A percentile compares a stretch with the other conserved stretches of the same genome.
These are phyloP conservation scores for Xestia c-nigrum DNA, from an alignment of 2,888 invertebrate genomes.

Conservation along the genomic window DNA sequence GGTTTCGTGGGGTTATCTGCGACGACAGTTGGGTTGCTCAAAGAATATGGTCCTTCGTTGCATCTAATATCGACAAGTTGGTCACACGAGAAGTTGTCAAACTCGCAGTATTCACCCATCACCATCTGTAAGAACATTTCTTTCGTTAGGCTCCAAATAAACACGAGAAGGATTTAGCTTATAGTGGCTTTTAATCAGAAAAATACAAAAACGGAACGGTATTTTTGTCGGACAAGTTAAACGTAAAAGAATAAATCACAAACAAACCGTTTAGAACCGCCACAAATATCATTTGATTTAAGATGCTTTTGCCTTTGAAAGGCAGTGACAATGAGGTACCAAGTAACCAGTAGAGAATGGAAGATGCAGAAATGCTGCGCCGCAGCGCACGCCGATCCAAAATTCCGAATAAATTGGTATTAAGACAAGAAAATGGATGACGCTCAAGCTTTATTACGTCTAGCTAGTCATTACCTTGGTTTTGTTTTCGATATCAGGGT, in stretches of 20 bases:
- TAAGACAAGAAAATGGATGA: not conserved
- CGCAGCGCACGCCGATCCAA: not conserved
- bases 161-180: not conserved
- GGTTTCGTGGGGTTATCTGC: slow-evolving; percentile 31
- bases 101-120: slow-evolving; percentile 86
- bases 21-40: slow-evolving; percentile 58
- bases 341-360: not conserved
- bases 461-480: slow-evolving; percentile 73
- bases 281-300: not conserved
- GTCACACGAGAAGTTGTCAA: slow-evolving; percentile 86
- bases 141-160: slow-evolving; percentile 23
- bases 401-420: not conserved
- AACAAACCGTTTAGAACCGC: not conserved
- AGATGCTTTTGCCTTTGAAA: not conserved
- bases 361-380: not conserved
- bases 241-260: not conserved
- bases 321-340: not conserved
- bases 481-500: slow-evolving; percentile 75
- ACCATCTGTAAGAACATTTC: slow-evolving; percentile 75
- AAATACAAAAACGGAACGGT: not conserved
- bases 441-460: not conserved
- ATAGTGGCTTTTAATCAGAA: not conserved
- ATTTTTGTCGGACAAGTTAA: not conserved
- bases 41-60: slow-evolving; percentile 85
- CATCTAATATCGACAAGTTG: slow-evolving; percentile 75